A percentile compares a stretch with the other conserved stretches of the same genome.
These are phyloP conservation scores for Tyto alba DNA, from an alignment of 2,113 vertebrate species.

Conservation along the genomic window DNA sequence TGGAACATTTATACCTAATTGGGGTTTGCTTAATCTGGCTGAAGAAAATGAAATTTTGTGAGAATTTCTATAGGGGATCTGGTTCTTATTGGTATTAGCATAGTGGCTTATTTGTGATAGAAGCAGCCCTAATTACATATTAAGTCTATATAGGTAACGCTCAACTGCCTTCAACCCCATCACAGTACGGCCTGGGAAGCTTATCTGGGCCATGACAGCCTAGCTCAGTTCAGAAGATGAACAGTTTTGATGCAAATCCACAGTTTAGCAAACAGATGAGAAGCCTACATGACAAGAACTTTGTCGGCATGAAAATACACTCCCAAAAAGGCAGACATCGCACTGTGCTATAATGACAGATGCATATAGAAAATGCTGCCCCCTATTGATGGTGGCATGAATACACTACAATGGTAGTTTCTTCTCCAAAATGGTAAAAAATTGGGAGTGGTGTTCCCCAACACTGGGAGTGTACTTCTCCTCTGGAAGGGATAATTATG, in stretches of 20 bases:
- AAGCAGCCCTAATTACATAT: not conserved
- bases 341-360: not conserved
- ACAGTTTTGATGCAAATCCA: not conserved
- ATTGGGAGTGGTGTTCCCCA: fast-evolving
- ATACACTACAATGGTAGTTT: not conserved
- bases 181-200: not conserved
- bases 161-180: not conserved
- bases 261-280: not conserved
- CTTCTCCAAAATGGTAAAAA: not conserved
- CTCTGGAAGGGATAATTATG: not conserved
- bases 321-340: not conserved
- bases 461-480: not conserved
- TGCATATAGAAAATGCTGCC: not conserved
- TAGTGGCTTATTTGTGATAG: not conserved
- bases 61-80: not conserved
- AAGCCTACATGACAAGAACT: too few species aligned
- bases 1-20: not conserved
- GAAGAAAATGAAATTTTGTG: not conserved
- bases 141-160: not conserved
- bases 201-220: not conserved
- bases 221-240: not conserved
- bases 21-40: not conserved
- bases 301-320: not conserved
- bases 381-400: not conserved
- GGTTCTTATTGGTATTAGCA: not conserved